Percentiles rank a stretch among this genome's conserved stretches.
These are phyloP conservation scores for Tribolium castaneum DNA, from an alignment of 1,140 invertebrate genomes.

Conservation along the genomic window DNA sequence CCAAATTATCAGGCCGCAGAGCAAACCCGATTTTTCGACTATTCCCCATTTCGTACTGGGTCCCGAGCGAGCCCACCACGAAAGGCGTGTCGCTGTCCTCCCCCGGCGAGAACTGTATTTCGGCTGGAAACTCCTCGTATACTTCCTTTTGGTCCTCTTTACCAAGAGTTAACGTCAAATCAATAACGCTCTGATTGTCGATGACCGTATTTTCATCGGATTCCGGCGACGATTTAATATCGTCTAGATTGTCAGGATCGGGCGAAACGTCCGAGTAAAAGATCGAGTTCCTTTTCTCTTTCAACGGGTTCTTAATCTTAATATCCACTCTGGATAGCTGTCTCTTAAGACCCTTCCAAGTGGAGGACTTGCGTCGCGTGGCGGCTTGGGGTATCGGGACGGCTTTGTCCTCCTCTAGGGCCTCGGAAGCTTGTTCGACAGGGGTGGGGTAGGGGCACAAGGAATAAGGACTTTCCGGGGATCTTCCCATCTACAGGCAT, in stretches of 20 bases:
- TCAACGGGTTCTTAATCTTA: conserved; percentile 74
- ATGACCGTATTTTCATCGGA: conserved; percentile 59
- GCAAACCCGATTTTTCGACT: conserved; percentile 47
- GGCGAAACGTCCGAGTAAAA: conserved; percentile 61
- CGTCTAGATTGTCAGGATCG: conserved; percentile 51
- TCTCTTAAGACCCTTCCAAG: conserved; percentile 80
- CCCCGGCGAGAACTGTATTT: conserved; percentile 51
- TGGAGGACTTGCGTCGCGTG: conserved; percentile 69
- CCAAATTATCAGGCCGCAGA: conserved; percentile 72
- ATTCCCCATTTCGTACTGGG: conserved; percentile 42
- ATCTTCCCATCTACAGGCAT: conserved; percentile 60
- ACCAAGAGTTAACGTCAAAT: conserved; percentile 50
- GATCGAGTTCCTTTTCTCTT: conserved; percentile 63
- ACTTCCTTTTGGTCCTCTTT: conserved; percentile 44
- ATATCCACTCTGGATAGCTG: conserved; percentile 84
- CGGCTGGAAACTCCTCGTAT: conserved; percentile 57
- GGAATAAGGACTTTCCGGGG: conserved; percentile 61
- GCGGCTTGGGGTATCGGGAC: conserved; percentile 56
- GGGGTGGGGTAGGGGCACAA: conserved; percentile 62
- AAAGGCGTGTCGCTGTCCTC: conserved; percentile 49
- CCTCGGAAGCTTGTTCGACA: conserved; percentile 60
- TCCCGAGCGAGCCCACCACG: conserved; percentile 50
- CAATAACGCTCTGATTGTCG: conserved; percentile 51
- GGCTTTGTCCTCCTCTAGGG: conserved; percentile 55
- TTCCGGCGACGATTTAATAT: conserved; percentile 56